Evolutionary conservation across 2,797 vertebrate genomes (phyloP), one percentile per base, ranked within the genome.

Genomic region (Tolypeutes matacus): DNA sequence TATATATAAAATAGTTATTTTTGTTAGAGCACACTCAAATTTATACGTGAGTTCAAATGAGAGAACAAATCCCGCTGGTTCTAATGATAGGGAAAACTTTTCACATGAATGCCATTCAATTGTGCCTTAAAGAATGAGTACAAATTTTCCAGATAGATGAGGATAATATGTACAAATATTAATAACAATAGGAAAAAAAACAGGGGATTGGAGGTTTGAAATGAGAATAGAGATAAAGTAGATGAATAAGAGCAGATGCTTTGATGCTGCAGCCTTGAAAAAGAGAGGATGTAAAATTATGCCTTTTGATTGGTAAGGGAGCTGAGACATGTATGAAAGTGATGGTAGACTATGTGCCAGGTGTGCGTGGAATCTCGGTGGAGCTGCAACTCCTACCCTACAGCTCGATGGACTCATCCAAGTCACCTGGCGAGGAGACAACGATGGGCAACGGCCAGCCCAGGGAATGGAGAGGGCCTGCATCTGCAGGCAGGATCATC

Each of bases 1-100:
- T 81, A 31, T 42, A 83, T 11, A 2, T 17, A 56, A 73, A 89
- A 88, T 31, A 73, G 17, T 69, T 91, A 34, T 21, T 91, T 95
- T 91, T 73, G 78, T 87, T 89, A 53, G 9, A 94, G 36, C 23
- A 72, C 7, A 82, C 11, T 92, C 7, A 77, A 77, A 65, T 76
- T 69, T 58, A 46, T 73, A 23, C 42, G 34, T 53, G 17, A 56
- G 4, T 53, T 15, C 12, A 77, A 95, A 93, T 6, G 64, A 56
- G 42, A 60, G 5, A 69, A 94, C 4, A 86, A 39, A 88, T 77
- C 69, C 2, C 65, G 53, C 34, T 36, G 0, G 23, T 56, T 58
- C 20, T 85, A 94, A 82, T 76, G 23, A 27, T 58, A 46, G 7
- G 34, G 11, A 93, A 95, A n/a, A 3, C 1, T 76, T 95, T 91